Percentiles rank a stretch among this genome's conserved stretches.
Conservation (phyloP, 37 sponge, comb jelly and placozoan species). For the Dysidea cf. avara region DNA sequence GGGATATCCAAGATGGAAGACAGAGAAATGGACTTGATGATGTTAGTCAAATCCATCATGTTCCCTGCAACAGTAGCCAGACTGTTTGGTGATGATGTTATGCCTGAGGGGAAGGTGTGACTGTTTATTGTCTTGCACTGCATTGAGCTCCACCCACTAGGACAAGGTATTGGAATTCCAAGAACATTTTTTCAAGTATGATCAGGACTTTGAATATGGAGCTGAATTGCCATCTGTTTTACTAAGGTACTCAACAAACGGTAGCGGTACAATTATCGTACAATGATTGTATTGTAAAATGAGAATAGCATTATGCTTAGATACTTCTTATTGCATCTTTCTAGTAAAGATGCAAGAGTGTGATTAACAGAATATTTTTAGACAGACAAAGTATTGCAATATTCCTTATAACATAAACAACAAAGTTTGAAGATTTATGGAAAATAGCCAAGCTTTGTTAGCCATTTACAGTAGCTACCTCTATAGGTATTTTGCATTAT, state of each 20-base stretch:
- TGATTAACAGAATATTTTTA: no score
- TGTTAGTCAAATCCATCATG: constrained; percentile 64
- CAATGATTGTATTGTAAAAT: no score
- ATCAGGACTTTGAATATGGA: constrained; percentile 86
- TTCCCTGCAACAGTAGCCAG: constrained; percentile 60
- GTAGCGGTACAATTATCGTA: no score
- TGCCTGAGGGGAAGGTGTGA: constrained; percentile 40
- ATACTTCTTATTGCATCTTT: no score
- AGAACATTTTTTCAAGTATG: constrained; percentile 63
- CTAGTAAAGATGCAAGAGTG: no score
- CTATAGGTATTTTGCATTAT: no score
- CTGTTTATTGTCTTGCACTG: not conserved
- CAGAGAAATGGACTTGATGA: constrained; percentile 66
- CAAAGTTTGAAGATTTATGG: no score
- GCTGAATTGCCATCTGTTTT: constrained; percentile 74
- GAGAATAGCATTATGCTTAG: no score
- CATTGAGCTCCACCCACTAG: not conserved
- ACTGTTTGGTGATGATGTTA: constrained; percentile 62
- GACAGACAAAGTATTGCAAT: no score
- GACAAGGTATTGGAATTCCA: constrained; percentile 32
- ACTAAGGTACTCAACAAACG: constrained; percentile 53
- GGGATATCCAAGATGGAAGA: not conserved
- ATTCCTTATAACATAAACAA: no score
- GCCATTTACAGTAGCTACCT: no score
- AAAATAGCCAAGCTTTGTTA: no score